phyloP scores from a whole-genome alignment of 1,140 invertebrate genomes.

The Mizuhopecten yessoensis region DNA sequence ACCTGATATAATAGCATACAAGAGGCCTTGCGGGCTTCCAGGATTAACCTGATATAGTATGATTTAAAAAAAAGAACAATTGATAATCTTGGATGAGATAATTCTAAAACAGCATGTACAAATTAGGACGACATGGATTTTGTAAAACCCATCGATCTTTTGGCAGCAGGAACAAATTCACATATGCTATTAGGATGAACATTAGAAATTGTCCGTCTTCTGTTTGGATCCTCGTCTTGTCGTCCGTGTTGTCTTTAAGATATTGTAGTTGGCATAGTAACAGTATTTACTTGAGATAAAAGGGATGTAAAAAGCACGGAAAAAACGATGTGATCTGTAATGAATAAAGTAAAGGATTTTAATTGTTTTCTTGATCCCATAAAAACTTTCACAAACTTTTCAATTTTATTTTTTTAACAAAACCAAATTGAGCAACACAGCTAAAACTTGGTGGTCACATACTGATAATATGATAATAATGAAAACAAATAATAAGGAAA shows the following conservation, averaged over 20 bases:
- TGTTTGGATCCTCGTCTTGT: conserved; percentile 63
- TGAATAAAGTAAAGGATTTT: conserved; percentile 55
- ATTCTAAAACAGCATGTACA: no score
- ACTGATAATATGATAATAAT: no score
- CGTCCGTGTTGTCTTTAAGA: conserved; percentile 88
- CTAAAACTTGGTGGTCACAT: no score
- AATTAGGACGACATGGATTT: neutral
- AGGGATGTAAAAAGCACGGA: conserved; percentile 95
- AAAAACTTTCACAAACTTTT: no score
- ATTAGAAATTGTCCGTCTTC: neutral
- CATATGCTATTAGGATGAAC: neutral
- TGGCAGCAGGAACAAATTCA: neutral
- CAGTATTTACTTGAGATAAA: conserved; percentile 89
- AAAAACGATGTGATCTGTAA: conserved; percentile 89
- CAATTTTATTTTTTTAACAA: no score
- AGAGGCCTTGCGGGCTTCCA: no score
- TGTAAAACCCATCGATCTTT: neutral
- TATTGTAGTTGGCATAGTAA: conserved; percentile 91
- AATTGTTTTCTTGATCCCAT: neutral
- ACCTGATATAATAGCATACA: no score
- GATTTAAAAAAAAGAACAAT: no score
- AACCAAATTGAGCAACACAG: no score
- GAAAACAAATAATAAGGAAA: neutral
- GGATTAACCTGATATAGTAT: no score
- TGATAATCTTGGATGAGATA: no score